phyloP scores from a whole-genome alignment of 2,113 vertebrate species.

The Condylura cristata region DNA sequence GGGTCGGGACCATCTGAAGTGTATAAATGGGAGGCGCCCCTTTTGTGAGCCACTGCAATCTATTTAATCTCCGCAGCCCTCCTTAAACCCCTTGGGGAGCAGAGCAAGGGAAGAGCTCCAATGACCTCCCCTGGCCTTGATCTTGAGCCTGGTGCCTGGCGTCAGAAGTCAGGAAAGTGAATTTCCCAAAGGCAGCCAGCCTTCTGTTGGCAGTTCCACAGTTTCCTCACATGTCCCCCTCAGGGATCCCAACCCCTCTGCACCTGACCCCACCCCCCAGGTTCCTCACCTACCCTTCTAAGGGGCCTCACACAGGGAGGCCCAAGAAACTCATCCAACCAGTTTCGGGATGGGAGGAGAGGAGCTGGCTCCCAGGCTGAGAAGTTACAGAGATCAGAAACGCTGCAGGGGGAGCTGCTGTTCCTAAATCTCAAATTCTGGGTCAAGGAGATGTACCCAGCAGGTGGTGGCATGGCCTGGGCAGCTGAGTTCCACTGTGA shows the following conservation, averaged over 20 bases:
- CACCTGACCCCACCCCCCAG: background rate
- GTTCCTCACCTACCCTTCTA: background rate
- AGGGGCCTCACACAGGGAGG: slow-evolving; percentile 41
- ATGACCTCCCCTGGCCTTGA: background rate
- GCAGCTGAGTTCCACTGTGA: background rate
- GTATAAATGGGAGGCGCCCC: rapidly evolving
- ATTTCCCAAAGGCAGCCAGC: background rate
- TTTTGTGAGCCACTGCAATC: background rate
- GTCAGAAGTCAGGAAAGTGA: background rate
- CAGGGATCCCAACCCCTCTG: background rate
- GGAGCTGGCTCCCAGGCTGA: background rate
- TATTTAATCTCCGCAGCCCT: background rate
- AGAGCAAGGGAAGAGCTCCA: background rate
- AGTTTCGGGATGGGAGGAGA: slow-evolving; percentile 58
- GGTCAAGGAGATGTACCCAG: background rate
- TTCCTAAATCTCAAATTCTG: background rate
- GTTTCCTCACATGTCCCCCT: background rate
- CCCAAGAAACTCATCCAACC: slow-evolving; percentile 78
- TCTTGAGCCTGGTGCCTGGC: background rate
- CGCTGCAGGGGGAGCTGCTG: background rate
- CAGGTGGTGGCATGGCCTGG: background rate
- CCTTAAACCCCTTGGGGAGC: background rate
- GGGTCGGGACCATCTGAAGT: background rate
- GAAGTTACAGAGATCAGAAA: slow-evolving; percentile 5
- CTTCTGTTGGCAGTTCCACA: background rate